These are phyloP conservation scores for Limnephilus rhombicus DNA, from an alignment of 2,888 invertebrate species.

Conservation along the genomic window DNA sequence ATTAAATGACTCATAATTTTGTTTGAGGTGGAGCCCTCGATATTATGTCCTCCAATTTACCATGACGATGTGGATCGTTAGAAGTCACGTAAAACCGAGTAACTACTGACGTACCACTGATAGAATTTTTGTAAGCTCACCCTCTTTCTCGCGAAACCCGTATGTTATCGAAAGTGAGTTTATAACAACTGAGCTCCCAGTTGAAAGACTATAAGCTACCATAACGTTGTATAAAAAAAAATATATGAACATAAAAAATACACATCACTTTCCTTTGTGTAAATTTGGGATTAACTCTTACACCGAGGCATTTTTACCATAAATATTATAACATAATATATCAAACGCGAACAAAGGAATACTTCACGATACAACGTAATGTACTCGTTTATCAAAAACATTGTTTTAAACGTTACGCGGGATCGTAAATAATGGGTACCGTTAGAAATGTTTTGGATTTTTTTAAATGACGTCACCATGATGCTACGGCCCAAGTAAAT, in stretches of 20 bases:
- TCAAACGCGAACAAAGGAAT: background rate
- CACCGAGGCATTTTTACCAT: background rate
- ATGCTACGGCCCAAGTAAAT: background rate
- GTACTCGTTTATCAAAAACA: slow-evolving; percentile 1
- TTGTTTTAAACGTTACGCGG: background rate
- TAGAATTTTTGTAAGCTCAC: background rate
- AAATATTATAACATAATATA: background rate
- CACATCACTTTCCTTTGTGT: background rate
- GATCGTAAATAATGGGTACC: background rate
- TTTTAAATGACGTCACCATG: background rate
- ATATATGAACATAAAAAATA: background rate
- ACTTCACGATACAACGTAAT: background rate
- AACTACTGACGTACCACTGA: background rate
- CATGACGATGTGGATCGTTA: background rate
- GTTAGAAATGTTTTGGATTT: background rate
- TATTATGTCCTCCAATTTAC: background rate
- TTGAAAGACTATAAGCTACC: background rate
- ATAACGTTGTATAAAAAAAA: background rate
- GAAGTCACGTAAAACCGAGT: background rate
- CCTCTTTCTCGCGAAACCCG: background rate
- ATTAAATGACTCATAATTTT: too few species aligned
- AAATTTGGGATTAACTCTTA: background rate
- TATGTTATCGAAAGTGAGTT: background rate
- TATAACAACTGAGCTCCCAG: background rate
- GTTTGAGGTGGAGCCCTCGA: too few species aligned